Percentiles rank a stretch among this genome's conserved stretches.
These are phyloP conservation scores for Pipistrellus pygmaeus DNA, from an alignment of 2,797 vertebrate species.

Conservation along the genomic window DNA sequence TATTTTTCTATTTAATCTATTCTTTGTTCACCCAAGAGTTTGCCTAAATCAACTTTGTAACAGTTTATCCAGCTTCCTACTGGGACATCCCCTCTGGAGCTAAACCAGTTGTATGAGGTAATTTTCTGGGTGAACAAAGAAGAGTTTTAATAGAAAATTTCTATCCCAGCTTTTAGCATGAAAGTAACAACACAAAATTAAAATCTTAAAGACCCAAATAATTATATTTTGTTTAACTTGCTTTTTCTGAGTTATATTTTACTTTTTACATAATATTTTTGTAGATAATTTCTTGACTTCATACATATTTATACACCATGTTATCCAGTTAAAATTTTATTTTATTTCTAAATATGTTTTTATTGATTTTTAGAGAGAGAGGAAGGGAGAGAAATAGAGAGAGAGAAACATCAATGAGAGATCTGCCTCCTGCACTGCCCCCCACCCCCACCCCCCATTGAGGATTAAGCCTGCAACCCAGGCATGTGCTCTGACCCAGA, in stretches of 20 bases:
- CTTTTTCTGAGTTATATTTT: constrained; percentile 44
- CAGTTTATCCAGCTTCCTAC: neutral
- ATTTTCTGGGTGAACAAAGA: neutral
- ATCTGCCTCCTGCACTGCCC: too few relatives aligned
- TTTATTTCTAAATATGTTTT: too few relatives aligned
- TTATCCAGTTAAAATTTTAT: neutral
- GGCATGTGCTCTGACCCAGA: too few relatives aligned
- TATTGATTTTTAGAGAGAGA: too few relatives aligned
- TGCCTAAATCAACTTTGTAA: neutral
- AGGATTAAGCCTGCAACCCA: too few relatives aligned
- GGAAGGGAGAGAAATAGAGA: too few relatives aligned
- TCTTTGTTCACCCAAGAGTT: neutral
- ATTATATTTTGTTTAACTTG: constrained; percentile 40
- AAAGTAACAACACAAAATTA: constrained; percentile 6
- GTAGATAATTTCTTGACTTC: constrained; percentile 4
- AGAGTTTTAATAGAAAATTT: neutral
- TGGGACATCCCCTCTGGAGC: neutral
- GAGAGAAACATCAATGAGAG: too few relatives aligned
- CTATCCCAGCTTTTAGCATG: constrained; percentile 28
- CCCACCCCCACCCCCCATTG: too few relatives aligned
- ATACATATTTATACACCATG: neutral
- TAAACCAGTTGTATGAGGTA: neutral
- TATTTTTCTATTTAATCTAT: constrained; percentile 1
- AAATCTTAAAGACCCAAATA: neutral
- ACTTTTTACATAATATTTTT: constrained; percentile 38